These are phyloP conservation scores for Anarrhichthys ocellatus DNA, from an alignment of 2,113 vertebrate genomes.

Conservation along the genomic window DNA sequence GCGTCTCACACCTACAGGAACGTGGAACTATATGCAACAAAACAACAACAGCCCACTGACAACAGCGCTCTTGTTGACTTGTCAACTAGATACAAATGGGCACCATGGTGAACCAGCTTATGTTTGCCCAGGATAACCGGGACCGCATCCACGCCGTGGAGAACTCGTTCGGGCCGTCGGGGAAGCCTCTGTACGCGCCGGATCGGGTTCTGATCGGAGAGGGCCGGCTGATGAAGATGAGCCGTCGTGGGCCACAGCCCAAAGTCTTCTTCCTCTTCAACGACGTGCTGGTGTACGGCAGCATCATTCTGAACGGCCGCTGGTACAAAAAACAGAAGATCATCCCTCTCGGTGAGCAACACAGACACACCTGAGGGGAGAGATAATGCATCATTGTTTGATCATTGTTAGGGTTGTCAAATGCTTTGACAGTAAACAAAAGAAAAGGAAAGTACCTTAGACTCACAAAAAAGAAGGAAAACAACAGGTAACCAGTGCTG, in stretches of 20 bases:
- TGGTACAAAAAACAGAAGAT: slow-evolving; percentile 89
- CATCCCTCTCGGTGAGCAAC: slow-evolving; percentile 83
- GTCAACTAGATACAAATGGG: background rate
- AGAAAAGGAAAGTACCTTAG: background rate
- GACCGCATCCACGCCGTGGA: slow-evolving; percentile 82
- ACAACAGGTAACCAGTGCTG: background rate
- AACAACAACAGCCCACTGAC: background rate
- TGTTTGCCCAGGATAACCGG: slow-evolving; percentile 72
- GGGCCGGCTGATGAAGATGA: slow-evolving; percentile 90
- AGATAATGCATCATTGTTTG: background rate
- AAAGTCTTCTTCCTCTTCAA: slow-evolving; percentile 94
- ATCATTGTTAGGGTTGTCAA: background rate
- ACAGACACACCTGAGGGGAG: background rate
- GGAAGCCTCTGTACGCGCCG: slow-evolving; percentile 81
- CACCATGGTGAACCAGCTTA: slow-evolving; percentile 82
- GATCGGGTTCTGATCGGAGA: slow-evolving; percentile 91
- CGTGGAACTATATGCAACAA: background rate
- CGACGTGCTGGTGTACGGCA: slow-evolving; percentile 92
- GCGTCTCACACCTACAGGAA: background rate
- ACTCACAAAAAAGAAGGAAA: background rate
- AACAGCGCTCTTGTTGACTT: background rate
- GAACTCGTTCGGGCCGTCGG: slow-evolving; percentile 85
- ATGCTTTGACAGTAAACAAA: background rate
- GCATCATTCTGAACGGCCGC: slow-evolving; percentile 86
- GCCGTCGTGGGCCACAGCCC: slow-evolving; percentile 87